Evolutionary conservation across 1,140 invertebrate genomes (phyloP), one percentile per base, ranked within the genome.

Genomic region (Conus betulinus): DNA sequence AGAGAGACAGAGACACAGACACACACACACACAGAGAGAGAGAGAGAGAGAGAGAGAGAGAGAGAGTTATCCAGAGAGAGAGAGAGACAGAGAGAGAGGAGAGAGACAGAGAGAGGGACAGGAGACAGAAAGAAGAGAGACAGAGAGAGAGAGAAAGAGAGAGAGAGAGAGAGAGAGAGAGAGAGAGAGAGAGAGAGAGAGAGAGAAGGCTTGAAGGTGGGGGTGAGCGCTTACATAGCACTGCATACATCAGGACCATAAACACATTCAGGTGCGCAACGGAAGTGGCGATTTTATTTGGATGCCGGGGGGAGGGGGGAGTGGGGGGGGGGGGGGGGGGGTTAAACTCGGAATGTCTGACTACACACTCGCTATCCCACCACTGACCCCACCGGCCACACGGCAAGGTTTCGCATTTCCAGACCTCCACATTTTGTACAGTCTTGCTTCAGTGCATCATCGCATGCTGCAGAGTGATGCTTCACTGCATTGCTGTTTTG

Each of bases 161-260:
- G 10, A 57, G 53, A 84, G 51, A 84, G 23, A 57, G 51, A 84
- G 82, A 57, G 10, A 57, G 53, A 84, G 52, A 55, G 23, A 23
- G 23, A 84, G 82, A 84, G 53, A 57, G 82, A 57, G 82, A 84
- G 53, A 57, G 82, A 84, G 82, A 84, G 53, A 57, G 23, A 71
- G 67, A 23, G 23, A 71, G 67, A 71, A 17, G 17, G 23, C 8
- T 20, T 5, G 67, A 71, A 23, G 13, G 71, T 25, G 25, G 84
- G 57, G 20, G 67, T 13, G 23, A 71, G n/a, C n/a, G n/a, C n/a
- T n/a, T n/a, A n/a, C n/a, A n/a, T n/a, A n/a, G n/a, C n/a, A n/a
- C n/a, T n/a, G n/a, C n/a, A n/a, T n/a, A n/a, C n/a, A n/a, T n/a
- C 55, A 57, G 67, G 20, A 8, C 8, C 5, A 71, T 5, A 23